Percentiles rank a stretch among this genome's conserved stretches.
These are phyloP conservation scores for Bubo blakistoni DNA, from an alignment of 2,113 vertebrate species.

Conservation along the genomic window DNA sequence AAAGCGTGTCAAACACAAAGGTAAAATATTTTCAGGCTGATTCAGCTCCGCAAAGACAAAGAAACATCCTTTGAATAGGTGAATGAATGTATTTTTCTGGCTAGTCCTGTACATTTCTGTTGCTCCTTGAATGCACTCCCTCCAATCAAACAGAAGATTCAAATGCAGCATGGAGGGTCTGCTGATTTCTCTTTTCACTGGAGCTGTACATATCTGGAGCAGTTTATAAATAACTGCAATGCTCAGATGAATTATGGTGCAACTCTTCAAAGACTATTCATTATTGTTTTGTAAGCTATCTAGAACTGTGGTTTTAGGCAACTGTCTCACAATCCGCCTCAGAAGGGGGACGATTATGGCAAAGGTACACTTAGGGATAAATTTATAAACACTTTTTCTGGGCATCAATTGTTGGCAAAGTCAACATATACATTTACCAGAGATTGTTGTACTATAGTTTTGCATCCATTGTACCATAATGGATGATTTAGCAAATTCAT, in stretches of 20 bases:
- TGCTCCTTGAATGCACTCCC: not conserved
- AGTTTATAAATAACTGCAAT: conserved; percentile 48
- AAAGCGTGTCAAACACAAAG: conserved; percentile 10
- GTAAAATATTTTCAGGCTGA: conserved; percentile 29
- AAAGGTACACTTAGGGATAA: not conserved
- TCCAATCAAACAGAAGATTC: not conserved
- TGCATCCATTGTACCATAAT: not conserved
- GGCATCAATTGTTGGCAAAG: not conserved
- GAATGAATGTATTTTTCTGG: not conserved
- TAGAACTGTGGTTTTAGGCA: conserved; percentile 5
- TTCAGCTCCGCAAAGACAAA: not conserved
- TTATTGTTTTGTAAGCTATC: not conserved
- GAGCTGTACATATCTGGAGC: not conserved
- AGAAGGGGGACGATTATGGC: not conserved
- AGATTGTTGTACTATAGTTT: not conserved
- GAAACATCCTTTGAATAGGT: conserved; percentile 5
- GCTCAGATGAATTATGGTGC: not conserved
- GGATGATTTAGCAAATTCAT: not conserved
- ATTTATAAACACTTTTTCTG: not conserved
- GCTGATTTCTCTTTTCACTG: not conserved
- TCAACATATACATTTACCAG: not conserved
- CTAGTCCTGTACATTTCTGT: not conserved
- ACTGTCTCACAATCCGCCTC: not conserved
- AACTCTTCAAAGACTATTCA: conserved; percentile 15
- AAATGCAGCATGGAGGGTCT: conserved; percentile 30